Conservation (phyloP, 2,888 invertebrate species). For the Ctena decussata region DNA sequence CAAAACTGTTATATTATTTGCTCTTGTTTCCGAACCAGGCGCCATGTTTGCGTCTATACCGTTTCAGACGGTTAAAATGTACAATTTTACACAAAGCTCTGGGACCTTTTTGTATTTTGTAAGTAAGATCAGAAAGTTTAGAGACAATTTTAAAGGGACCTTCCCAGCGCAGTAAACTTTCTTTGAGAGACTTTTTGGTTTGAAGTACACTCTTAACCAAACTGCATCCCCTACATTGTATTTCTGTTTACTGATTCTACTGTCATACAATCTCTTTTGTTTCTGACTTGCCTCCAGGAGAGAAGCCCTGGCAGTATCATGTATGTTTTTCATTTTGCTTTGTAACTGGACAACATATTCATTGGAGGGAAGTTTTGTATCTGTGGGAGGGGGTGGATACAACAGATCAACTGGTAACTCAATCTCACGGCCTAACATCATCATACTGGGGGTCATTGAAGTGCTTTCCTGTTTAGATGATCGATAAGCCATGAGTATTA, state of each 20-base stretch:
- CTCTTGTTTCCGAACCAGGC: no score
- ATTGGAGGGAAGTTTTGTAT: not conserved
- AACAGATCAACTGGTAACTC: conserved; percentile 38
- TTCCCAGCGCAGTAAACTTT: conserved; percentile 5
- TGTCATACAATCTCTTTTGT: not conserved
- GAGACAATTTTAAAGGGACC: not conserved
- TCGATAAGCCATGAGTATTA: conserved; percentile 29
- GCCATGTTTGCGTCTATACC: not conserved
- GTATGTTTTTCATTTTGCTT: conserved; percentile 1
- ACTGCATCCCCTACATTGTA: conserved; percentile 2
- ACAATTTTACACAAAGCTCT: not conserved
- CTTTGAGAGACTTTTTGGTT: not conserved
- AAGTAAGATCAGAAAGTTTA: not conserved
- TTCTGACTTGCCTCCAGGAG: not conserved
- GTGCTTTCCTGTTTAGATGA: conserved; percentile 29
- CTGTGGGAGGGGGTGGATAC: conserved; percentile 2
- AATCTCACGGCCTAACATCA: conserved; percentile 27
- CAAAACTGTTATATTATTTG: no score
- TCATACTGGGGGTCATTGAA: conserved; percentile 14
- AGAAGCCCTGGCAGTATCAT: not conserved
- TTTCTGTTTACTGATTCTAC: not conserved
- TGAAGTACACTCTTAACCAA: no score
- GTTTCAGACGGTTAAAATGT: conserved; percentile 7
- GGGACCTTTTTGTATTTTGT: not conserved
- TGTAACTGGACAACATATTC: not conserved